Conservation (phyloP, 2,888 invertebrate species). For the Pterostichus madidus region DNA sequence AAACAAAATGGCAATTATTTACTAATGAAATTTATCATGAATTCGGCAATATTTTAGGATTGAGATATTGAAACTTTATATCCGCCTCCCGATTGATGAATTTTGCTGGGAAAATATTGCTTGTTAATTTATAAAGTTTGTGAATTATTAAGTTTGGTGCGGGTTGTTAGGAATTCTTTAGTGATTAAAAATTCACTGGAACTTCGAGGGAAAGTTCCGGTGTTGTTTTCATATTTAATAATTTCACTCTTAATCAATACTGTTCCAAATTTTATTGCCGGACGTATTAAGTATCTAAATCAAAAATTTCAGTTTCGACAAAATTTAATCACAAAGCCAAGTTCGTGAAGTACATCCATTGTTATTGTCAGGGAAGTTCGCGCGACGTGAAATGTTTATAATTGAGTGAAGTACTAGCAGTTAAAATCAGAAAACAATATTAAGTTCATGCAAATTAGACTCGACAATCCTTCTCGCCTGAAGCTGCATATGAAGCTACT, state of each 20-base stretch:
- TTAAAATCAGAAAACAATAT: slow-evolving; percentile 50
- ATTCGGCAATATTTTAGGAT: neutral
- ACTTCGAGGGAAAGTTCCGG: slow-evolving; percentile 25
- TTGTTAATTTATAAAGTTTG: slow-evolving; percentile 56
- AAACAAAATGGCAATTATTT: too few species aligned
- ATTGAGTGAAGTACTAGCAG: slow-evolving; percentile 40
- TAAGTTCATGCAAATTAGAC: slow-evolving; percentile 36
- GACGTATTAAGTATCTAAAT: slow-evolving; percentile 7
- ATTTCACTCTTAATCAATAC: slow-evolving; percentile 42
- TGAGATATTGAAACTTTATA: neutral
- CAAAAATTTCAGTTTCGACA: slow-evolving; percentile 34
- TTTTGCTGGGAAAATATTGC: slow-evolving; percentile 14
- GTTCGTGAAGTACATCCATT: slow-evolving; percentile 1
- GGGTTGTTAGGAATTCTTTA: slow-evolving; percentile 50
- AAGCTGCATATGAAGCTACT: neutral
- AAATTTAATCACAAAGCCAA: neutral
- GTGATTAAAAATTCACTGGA: slow-evolving; percentile 47
- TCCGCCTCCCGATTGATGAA: neutral
- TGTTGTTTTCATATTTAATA: slow-evolving; percentile 54
- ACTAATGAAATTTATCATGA: neutral
- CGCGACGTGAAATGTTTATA: slow-evolving; percentile 18
- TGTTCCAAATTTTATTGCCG: slow-evolving; percentile 26
- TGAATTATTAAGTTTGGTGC: slow-evolving; percentile 47
- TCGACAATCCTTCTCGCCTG: neutral
- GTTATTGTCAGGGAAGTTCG: slow-evolving; percentile 19